These are phyloP conservation scores for Neoarius graeffei DNA, from an alignment of 2,113 vertebrate species.

Conservation along the genomic window DNA sequence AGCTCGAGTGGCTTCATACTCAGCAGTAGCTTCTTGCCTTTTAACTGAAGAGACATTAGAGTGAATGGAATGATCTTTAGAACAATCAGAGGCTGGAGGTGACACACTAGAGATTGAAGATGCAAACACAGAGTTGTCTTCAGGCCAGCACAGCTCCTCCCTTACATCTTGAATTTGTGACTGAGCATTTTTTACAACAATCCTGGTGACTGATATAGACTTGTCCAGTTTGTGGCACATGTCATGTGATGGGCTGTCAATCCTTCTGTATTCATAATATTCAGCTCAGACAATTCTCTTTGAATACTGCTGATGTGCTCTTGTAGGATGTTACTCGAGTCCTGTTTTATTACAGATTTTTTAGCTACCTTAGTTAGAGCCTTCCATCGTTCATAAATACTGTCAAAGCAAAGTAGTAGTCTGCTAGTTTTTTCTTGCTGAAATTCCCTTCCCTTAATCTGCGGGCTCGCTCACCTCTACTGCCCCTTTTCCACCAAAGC, in stretches of 20 bases:
- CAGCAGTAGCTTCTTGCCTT: slow-evolving; percentile 16
- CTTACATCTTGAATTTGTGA: neutral
- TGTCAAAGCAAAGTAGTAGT: slow-evolving; percentile 10
- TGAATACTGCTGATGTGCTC: neutral
- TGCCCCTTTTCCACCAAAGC: too few species aligned
- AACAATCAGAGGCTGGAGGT: neutral
- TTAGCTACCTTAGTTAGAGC: slow-evolving; percentile 41
- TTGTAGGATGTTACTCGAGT: neutral
- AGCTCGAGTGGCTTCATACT: slow-evolving; percentile 27
- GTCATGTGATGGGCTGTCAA: neutral
- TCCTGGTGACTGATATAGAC: neutral
- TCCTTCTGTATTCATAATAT: neutral
- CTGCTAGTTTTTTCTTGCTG: too few species aligned
- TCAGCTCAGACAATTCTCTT: neutral
- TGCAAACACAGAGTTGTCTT: neutral
- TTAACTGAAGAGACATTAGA: neutral
- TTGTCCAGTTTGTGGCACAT: neutral
- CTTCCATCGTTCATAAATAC: slow-evolving; percentile 45
- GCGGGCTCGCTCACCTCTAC: too few species aligned
- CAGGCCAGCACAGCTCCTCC: neutral
- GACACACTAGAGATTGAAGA: neutral
- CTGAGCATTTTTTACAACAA: neutral
- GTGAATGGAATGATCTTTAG: neutral
- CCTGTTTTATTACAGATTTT: slow-evolving; percentile 32
- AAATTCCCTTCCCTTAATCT: too few species aligned